Evolutionary conservation across 2,888 invertebrate genomes (phyloP), one percentile per base, ranked within the genome.

Genomic region (Hyles lineata): DNA sequence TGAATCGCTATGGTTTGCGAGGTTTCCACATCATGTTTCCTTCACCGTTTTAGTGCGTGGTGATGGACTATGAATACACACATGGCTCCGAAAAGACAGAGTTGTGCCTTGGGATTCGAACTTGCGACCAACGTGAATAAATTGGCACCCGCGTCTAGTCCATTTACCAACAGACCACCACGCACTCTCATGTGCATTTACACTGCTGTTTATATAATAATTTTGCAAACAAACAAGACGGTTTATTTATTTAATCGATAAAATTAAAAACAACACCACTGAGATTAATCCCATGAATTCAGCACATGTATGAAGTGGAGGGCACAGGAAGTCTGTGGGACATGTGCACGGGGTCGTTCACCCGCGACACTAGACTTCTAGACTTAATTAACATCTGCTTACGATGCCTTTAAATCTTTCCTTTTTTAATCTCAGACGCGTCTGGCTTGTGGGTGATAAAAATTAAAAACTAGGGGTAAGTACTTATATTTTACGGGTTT

Each of bases 311-410:
- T 82, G 85, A 85, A 78, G 75, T 76, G 74, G 76, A 76, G 76
- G 74, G 74, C 84, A 82, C 87, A 89, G 89, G 91, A 91, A 89
- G 90, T 87, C 85, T 85, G 84, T 76, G 78, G 73, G 79, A 76
- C 79, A 78, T 82, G 86, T 88, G 91, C 90, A 85, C 78, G 74
- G 74, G 84, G 88, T 87, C 89, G 75, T 74, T 78, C 88, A 89
- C 85, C 88, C 67, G 17, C 80, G 76, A 75, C 74, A 72, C 79
- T 84, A 85, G 83, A 75, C 61, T 55, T 73, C 70, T 73, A 70
- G 73, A 73, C 55, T 61, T 62, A 72, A 60, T 72, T 70, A 70
- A 78, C 72, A 80, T 83, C 87, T 87, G 87, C 85, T 58, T 55
- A 83, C 81, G 82, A 61, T 74, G 73, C 19, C 76, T 71, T 74